These are phyloP conservation scores for Aphelocoma coerulescens DNA, from an alignment of 2,113 vertebrate species.

Conservation along the genomic window DNA sequence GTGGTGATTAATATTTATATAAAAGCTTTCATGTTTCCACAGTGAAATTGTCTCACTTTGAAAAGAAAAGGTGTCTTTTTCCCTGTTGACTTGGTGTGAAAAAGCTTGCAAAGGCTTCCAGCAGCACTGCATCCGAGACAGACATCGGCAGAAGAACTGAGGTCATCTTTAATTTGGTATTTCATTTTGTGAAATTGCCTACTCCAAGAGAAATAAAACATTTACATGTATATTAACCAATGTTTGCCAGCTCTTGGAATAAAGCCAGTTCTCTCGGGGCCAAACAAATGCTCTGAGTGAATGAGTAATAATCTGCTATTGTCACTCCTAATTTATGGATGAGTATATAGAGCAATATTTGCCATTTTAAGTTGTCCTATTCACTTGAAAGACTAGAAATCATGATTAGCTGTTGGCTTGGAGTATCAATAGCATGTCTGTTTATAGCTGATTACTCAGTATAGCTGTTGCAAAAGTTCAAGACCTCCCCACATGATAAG, in stretches of 20 bases:
- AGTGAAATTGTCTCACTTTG: slow-evolving; percentile 24
- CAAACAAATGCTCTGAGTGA: slow-evolving; percentile 15
- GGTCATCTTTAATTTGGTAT: neutral
- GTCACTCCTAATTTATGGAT: slow-evolving; percentile 18
- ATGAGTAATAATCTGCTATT: slow-evolving; percentile 41
- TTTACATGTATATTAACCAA: slow-evolving; percentile 64
- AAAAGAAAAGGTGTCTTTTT: slow-evolving; percentile 41
- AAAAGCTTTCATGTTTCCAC: slow-evolving; percentile 40
- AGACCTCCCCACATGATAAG: neutral
- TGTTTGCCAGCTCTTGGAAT: slow-evolving; percentile 50
- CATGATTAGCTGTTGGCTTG: neutral
- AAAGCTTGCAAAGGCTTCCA: slow-evolving; percentile 9
- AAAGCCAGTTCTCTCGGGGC: slow-evolving; percentile 33
- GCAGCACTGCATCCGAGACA: neutral
- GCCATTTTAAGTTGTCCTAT: slow-evolving; percentile 24
- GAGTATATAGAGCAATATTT: slow-evolving; percentile 20
- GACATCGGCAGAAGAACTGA: slow-evolving; percentile 25
- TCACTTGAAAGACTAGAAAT: neutral
- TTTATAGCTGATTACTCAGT: neutral
- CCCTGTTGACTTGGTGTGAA: slow-evolving; percentile 4
- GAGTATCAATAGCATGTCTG: neutral
- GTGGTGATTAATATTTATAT: slow-evolving; percentile 51
- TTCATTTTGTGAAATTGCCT: slow-evolving; percentile 59
- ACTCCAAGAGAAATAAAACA: slow-evolving; percentile 49
- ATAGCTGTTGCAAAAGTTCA: neutral